These are phyloP conservation scores for Gymnarchus niloticus DNA, from an alignment of 2,113 vertebrate genomes.

Conservation along the genomic window DNA sequence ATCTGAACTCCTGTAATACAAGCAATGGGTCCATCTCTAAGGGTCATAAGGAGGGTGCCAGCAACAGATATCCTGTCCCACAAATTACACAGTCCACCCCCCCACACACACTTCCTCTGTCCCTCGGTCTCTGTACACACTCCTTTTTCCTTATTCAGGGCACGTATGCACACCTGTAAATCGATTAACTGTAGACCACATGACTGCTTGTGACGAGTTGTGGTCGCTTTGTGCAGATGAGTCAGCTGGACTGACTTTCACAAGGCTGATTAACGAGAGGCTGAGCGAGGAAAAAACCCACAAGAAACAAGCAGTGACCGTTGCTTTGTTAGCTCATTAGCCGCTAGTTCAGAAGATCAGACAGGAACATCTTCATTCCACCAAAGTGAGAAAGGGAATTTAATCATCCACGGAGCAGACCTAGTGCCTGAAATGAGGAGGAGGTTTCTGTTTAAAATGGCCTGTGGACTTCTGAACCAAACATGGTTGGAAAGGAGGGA, in stretches of 20 bases:
- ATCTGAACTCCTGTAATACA: background rate
- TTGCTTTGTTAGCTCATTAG: background rate
- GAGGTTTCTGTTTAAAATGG: background rate
- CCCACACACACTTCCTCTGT: background rate
- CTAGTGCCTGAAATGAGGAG: background rate
- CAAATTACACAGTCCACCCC: background rate
- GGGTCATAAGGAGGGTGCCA: background rate
- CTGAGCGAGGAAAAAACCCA: background rate
- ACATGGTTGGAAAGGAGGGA: no score
- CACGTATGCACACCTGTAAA: background rate
- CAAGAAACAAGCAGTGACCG: background rate
- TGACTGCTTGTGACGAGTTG: background rate
- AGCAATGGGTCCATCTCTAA: background rate
- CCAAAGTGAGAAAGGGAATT: background rate
- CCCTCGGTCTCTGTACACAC: background rate
- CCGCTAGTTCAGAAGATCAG: background rate
- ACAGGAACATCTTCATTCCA: background rate
- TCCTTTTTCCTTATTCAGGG: background rate
- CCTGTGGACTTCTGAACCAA: background rate
- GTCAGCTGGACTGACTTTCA: background rate
- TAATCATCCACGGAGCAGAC: background rate
- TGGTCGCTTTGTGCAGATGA: background rate
- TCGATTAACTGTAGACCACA: background rate
- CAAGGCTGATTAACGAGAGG: background rate
- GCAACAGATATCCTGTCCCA: background rate